These are phyloP conservation scores for Galagoides demidoff DNA, from an alignment of 2,797 vertebrate genomes.

Conservation along the genomic window DNA sequence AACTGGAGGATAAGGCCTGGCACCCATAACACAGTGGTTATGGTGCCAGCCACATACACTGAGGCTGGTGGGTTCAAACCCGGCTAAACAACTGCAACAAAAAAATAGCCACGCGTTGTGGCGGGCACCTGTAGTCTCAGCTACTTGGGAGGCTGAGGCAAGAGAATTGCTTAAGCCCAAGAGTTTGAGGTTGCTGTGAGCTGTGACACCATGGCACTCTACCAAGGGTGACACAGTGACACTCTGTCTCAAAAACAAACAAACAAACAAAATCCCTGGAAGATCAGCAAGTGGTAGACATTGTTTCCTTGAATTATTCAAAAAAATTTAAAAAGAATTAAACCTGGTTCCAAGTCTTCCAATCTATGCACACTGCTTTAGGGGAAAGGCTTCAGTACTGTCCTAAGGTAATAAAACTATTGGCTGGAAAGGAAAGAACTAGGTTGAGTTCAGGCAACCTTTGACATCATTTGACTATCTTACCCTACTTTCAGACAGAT, in stretches of 20 bases:
- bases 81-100: too few relatives aligned
- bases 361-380: not conserved
- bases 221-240: too few relatives aligned
- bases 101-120: too few relatives aligned
- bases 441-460: not conserved
- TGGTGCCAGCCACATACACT: too few relatives aligned
- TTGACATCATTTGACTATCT: not conserved
- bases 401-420: not conserved
- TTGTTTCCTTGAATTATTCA: not conserved
- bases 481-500: not conserved
- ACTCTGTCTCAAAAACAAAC: too few relatives aligned
- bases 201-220: too few relatives aligned
- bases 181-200: too few relatives aligned
- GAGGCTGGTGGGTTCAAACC: too few relatives aligned
- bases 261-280: not conserved
- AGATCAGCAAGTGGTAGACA: not conserved
- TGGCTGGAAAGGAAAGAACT: not conserved
- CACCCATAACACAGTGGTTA: too few relatives aligned
- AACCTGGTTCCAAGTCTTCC: not conserved
- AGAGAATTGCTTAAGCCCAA: too few relatives aligned
- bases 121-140: too few relatives aligned
- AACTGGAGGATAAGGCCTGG: not conserved
- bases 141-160: too few relatives aligned
- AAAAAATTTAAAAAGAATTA: slow-evolving; percentile 11
- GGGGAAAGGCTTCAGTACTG: not conserved